phyloP scores from a whole-genome alignment of 2,113 vertebrate genomes.

The Pyrgilauda ruficollis region DNA sequence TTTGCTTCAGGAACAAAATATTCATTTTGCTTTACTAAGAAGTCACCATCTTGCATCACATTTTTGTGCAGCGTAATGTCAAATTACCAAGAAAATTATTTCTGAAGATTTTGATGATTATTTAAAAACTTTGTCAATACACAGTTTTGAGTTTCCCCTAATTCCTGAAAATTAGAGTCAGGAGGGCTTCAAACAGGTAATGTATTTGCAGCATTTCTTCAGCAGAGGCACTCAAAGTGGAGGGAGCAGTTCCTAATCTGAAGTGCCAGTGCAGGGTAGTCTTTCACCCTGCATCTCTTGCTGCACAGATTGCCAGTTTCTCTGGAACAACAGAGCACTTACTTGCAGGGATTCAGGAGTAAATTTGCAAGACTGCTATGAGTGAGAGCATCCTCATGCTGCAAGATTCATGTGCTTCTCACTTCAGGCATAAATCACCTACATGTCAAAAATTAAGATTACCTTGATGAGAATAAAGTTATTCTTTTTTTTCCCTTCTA shows the following conservation, averaged over 20 bases:
- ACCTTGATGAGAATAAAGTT: background rate
- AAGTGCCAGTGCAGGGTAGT: background rate
- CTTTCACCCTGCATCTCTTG: background rate
- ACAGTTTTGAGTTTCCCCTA: background rate
- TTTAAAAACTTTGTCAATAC: background rate
- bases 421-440: background rate
- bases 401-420: background rate
- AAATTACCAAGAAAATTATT: background rate
- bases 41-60: background rate
- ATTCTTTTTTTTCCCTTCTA: background rate
- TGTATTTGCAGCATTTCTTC: background rate
- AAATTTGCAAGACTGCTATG: background rate
- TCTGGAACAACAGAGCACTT: background rate
- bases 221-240: background rate
- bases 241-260: background rate
- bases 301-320: background rate
- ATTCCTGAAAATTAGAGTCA: background rate
- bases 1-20: background rate
- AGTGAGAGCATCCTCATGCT: fast-evolving
- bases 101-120: background rate
- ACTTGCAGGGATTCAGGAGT: background rate
- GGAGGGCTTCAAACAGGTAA: background rate
- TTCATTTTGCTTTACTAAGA: background rate
- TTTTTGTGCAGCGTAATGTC: background rate
- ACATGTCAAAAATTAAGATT: background rate